Conservation (phyloP, 1,140 invertebrate species). For the Parasteatoda tepidariorum region DNA sequence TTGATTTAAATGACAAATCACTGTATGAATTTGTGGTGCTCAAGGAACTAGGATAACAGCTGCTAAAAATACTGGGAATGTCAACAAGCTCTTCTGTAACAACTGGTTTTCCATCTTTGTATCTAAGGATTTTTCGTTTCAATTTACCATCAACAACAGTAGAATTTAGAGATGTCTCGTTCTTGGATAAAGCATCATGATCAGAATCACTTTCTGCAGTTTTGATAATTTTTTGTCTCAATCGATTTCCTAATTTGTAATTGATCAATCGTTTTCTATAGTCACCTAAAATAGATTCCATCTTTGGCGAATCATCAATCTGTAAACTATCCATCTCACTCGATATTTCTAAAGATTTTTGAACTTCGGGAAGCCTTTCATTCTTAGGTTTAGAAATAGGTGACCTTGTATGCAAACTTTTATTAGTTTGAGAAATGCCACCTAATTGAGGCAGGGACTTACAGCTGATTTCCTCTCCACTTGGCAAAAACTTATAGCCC, state of each 20-base stretch:
- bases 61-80: conserved; percentile 33
- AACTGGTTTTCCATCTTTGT: conserved; percentile 19
- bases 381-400: no score
- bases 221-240: background rate
- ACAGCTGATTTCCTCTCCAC: no score
- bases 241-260: background rate
- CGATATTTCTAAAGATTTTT: background rate
- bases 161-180: background rate
- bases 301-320: background rate
- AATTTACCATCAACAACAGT: background rate
- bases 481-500: no score
- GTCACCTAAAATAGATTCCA: background rate
- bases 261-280: conserved; percentile 1
- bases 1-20: conserved; percentile 33
- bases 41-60: conserved; percentile 14
- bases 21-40: background rate
- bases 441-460: no score
- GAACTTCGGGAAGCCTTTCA: background rate
- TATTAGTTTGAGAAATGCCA: no score
- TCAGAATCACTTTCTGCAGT: background rate
- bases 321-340: background rate
- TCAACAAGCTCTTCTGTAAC: conserved; percentile 33
- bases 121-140: conserved; percentile 33
- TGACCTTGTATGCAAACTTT: no score
- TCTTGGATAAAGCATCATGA: background rate